Evolutionary conservation across 2,113 vertebrate genomes (phyloP).

Genomic region (Marcusenius ussheri): DNA sequence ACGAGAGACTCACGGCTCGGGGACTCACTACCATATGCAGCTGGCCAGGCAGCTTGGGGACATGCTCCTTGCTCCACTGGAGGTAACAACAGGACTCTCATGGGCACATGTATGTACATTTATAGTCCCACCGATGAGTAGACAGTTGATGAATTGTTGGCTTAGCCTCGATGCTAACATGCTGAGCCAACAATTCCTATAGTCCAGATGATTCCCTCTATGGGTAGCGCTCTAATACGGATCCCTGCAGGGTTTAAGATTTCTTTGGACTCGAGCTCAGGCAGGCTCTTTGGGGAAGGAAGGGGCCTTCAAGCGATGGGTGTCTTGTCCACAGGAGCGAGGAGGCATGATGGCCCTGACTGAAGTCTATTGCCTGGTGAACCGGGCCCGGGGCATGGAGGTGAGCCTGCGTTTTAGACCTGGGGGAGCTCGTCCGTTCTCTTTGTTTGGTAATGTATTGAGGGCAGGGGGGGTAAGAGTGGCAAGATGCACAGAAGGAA

Average conservation of each 20-base stretch:
- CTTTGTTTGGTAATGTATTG: not conserved
- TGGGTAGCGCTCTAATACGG: not conserved
- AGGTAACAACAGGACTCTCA: conserved; percentile 56
- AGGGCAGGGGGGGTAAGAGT: not conserved
- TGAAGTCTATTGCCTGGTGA: conserved; percentile 93
- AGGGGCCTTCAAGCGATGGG: not conserved
- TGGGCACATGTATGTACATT: not conserved
- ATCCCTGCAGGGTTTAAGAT: not conserved
- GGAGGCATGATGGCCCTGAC: conserved; percentile 97
- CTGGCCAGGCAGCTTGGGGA: conserved; percentile 86
- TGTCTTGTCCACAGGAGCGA: conserved; percentile 66
- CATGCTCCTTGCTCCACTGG: conserved; percentile 80
- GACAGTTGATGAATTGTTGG: not conserved
- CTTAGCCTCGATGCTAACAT: not conserved
- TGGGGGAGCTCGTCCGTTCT: not conserved
- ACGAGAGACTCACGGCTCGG: conserved; percentile 84
- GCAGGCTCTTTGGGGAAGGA: not conserved
- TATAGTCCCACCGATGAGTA: not conserved
- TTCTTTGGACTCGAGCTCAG: not conserved
- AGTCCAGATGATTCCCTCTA: not conserved
- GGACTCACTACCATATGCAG: conserved; percentile 93
- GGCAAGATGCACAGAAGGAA: not conserved
- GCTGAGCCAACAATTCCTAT: not conserved
- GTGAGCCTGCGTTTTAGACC: conserved; percentile 51
- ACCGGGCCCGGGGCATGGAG: conserved; percentile 91